Evolutionary conservation across 2,113 vertebrate genomes (phyloP), one percentile per base, ranked within the genome.

Genomic region (Vulpes ferrilata): DNA sequence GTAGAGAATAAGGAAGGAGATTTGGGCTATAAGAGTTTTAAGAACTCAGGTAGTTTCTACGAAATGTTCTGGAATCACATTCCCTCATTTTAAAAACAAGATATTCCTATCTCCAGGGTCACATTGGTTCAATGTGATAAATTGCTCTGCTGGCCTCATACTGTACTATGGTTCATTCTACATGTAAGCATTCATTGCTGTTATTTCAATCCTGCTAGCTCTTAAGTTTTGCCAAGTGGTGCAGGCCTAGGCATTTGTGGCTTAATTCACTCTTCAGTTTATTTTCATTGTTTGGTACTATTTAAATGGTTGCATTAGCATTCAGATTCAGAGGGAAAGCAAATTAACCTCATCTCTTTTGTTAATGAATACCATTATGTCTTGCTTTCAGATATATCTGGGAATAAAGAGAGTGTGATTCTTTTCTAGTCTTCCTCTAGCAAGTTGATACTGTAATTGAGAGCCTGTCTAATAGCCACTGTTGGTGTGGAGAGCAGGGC

Each of bases 191-290:
- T 92, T 93, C 93, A 95, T 96, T 96, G 80, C 79, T 74, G 17
- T 88, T 80, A 95, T 88, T 88, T 89, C 64, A 97, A 55, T 91
- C 59, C 62, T 76, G 22, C 30, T 83, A 62, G 79, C 79, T 96
- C 82, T 95, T 67, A 95, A 57, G 89, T 90, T 95, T 86, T 88
- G 92, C 96, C 93, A 97, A 98, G 89, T 96, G 80, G 89, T 92
- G 22, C 53, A 10, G 57, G 83, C 67, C 79, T 90, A 55, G 93
- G 65, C 90, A 96, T 96, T 95, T 97, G 95, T 79, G 96, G 96
- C 96, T 96, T 94, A 88, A 96, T 60, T 96, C 55, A 53, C 90
- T 92, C 95, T 96, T 97, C 95, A 97, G 74, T 95, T 97, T 97
- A 96, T 96, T 97, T 95, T 86, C 96, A 97, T 93, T 85, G 87